Evolutionary conservation across 2,888 invertebrate genomes (phyloP).

Genomic region (Ophonus ardosiacus): DNA sequence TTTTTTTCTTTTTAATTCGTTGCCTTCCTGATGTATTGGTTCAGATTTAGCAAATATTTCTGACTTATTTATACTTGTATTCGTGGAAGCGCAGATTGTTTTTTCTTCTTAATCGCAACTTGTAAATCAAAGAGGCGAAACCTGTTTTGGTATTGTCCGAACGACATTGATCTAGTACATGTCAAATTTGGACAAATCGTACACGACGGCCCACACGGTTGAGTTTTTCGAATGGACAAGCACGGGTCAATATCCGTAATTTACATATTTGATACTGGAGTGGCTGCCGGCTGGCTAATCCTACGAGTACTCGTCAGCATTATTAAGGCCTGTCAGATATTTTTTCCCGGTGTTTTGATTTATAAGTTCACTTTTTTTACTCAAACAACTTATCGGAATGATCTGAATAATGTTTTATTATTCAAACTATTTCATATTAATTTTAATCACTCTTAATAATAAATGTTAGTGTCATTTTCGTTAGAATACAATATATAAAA

Average conservation of each 20-base stretch:
- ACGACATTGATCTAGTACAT: slow-evolving; percentile 45
- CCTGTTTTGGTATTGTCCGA: slow-evolving; percentile 43
- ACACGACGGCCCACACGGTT: slow-evolving; percentile 20
- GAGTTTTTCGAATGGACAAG: slow-evolving; percentile 25
- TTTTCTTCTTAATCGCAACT: not conserved
- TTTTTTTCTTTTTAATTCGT: not conserved
- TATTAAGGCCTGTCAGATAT: slow-evolving; percentile 22
- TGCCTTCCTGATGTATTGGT: not conserved
- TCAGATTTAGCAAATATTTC: not conserved
- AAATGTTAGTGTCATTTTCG: not conserved
- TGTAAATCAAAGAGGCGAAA: not conserved
- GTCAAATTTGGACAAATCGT: slow-evolving; percentile 42
- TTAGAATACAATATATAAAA: no score
- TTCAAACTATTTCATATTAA: not conserved
- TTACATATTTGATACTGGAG: slow-evolving; percentile 24
- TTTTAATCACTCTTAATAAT: not conserved
- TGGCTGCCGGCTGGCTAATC: not conserved
- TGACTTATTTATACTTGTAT: not conserved
- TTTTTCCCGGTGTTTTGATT: not conserved
- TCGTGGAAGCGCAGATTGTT: not conserved
- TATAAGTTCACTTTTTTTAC: not conserved
- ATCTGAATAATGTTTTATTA: not conserved
- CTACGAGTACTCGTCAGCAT: slow-evolving; percentile 19
- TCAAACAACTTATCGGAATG: not conserved
- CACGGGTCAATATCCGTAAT: slow-evolving; percentile 25